These are phyloP conservation scores for Vanessa atalanta DNA, from an alignment of 1,140 invertebrate genomes.

Conservation along the genomic window DNA sequence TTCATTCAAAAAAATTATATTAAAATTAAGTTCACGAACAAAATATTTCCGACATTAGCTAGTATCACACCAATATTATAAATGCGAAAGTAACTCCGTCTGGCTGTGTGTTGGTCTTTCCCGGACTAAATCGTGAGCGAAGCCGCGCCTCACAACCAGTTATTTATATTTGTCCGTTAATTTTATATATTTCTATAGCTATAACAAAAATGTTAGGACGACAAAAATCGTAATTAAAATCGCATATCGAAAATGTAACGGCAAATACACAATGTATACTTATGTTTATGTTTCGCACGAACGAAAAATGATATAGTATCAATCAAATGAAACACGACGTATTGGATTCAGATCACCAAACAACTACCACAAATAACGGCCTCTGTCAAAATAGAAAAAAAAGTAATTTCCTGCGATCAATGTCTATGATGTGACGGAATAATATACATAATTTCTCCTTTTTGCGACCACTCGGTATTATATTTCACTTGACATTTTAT, in stretches of 20 bases:
- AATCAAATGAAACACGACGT: neutral
- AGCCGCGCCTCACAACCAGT: too few relatives aligned
- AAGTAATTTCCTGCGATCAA: neutral
- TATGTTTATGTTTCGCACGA: neutral
- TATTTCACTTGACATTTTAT: too few relatives aligned
- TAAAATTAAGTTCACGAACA: too few relatives aligned
- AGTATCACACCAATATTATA: too few relatives aligned
- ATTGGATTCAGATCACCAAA: neutral
- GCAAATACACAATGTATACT: neutral
- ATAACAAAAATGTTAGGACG: neutral
- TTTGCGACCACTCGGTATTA: neutral
- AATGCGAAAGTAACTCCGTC: too few relatives aligned
- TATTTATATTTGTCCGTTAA: too few relatives aligned
- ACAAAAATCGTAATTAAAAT: neutral
- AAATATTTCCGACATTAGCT: too few relatives aligned
- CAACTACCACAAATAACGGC: neutral
- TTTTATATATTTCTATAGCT: neutral
- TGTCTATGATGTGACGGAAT: neutral
- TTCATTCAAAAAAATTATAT: too few relatives aligned
- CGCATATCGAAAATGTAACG: neutral
- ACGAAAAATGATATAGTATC: neutral
- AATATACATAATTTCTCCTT: neutral
- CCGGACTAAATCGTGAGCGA: too few relatives aligned
- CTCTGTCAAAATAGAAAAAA: conserved; percentile 1
- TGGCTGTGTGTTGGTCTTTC: too few relatives aligned